Evolutionary conservation across 2,113 vertebrate species (phyloP), one percentile per base, ranked within the genome.

Genomic region (Cephalopholis sonnerati): DNA sequence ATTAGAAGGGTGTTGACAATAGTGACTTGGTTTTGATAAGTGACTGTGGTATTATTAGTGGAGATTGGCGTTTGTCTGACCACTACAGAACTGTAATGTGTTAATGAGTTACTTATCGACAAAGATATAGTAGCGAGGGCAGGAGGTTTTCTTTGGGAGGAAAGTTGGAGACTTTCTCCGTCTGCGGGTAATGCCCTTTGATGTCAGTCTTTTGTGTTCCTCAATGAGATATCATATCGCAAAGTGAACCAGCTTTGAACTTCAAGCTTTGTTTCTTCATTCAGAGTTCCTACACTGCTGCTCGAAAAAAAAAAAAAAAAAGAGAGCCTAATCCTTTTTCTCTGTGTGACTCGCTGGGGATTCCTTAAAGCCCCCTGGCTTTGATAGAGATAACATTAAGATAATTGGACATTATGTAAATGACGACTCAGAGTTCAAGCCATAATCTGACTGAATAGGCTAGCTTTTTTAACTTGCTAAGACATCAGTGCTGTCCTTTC

Each of bases 351-450:
- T 85, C 66, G 29, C 87, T 71, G 81, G 89, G 83, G 85, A 90
- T 90, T 86, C 89, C 88, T 86, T 82, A 83, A 89, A 86, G 76
- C 71, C 85, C 71, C 63, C 22, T 27, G 74, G 87, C 91, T 90
- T 92, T 82, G 78, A 89, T 68, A 79, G 68, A 90, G 88, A 92
- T 90, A 92, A 79, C 83, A 83, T 87, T 85, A 85, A 81, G 90
- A 91, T 92, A 91, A 93, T 92, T 91, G 89, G 81, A 90, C 91
- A 83, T 88, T 88, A 92, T 93, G 89, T 51, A 89, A 93, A 93
- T 91, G 79, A 82, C 77, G 86, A 91, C 82, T 92, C n/a, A 7
- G 50, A 81, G 77, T 88, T 84, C 68, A 69, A 79, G 68, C 50
- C 69, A 54, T 77, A 67, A 87, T 89, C 82, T 85, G 50, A 65